A percentile compares a stretch with the other conserved stretches of the same genome.
These are phyloP conservation scores for Heterochromis multidens DNA, from an alignment of 2,113 vertebrate species.

Conservation along the genomic window DNA sequence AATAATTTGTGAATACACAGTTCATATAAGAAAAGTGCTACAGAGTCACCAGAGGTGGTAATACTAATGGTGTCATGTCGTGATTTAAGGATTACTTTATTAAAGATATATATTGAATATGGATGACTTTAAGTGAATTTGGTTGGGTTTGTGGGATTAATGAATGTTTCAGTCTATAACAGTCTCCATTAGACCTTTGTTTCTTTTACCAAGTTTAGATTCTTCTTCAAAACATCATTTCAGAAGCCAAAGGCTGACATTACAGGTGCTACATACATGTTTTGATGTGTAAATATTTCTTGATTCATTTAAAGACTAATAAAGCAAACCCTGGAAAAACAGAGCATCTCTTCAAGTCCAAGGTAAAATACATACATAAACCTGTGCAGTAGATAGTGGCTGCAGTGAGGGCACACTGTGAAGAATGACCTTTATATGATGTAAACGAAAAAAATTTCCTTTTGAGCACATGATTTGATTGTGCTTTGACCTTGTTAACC, in stretches of 20 bases:
- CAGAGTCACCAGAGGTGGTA: neutral
- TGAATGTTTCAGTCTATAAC: no score
- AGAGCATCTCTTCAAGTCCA: neutral
- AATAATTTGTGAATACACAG: neutral
- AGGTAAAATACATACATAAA: neutral
- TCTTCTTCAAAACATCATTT: neutral
- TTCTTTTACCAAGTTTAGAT: neutral
- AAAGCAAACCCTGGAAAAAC: neutral
- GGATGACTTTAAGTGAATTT: no score
- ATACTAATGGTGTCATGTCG: no score
- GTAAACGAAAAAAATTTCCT: conserved; percentile 1
- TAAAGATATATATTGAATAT: no score
- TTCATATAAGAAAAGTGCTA: neutral
- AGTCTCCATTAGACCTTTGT: no score
- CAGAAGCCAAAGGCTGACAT: neutral
- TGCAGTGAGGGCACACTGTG: neutral
- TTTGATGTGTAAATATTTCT: neutral
- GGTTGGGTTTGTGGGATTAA: no score
- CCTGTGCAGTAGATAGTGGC: neutral
- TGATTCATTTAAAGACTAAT: neutral
- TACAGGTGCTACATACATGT: neutral
- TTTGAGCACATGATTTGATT: conserved; percentile 32
- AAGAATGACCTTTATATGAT: neutral
- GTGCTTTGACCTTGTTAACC: conserved; percentile 44
- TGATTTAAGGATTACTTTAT: no score